These are phyloP conservation scores for Anthophora plumipes DNA, from an alignment of 2,888 invertebrate genomes.

Conservation along the genomic window DNA sequence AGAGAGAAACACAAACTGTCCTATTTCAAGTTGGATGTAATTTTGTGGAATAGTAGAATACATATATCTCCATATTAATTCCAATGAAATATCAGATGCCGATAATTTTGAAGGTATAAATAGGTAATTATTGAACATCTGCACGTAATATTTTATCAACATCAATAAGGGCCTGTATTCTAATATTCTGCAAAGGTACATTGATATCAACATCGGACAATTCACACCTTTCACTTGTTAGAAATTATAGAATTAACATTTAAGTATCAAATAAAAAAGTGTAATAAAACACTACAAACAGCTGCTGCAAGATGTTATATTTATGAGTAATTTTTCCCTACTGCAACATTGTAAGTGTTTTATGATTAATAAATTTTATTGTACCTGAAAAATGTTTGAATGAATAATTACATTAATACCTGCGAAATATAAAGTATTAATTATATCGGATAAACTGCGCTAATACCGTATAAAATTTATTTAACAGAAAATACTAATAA, in stretches of 20 bases:
- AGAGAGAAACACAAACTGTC: too few species aligned
- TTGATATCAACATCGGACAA: too few species aligned
- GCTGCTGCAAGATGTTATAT: slow-evolving; percentile 43
- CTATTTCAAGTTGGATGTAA: too few species aligned
- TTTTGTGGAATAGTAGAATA: too few species aligned
- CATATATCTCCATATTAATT: too few species aligned
- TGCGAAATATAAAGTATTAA: background rate
- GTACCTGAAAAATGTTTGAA: background rate
- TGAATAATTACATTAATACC: background rate
- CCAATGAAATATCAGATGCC: too few species aligned
- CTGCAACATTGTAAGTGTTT: slow-evolving; percentile 36
- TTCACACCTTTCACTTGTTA: slow-evolving; percentile 1
- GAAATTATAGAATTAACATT: slow-evolving; percentile 75
- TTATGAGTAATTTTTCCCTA: slow-evolving; percentile 43
- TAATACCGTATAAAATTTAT: background rate
- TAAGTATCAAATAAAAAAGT: slow-evolving; percentile 76
- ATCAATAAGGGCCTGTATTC: too few species aligned
- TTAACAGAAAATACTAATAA: background rate
- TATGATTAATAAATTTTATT: slow-evolving; percentile 37
- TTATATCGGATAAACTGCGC: background rate
- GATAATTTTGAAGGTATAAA: too few species aligned
- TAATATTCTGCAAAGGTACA: too few species aligned
- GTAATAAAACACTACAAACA: slow-evolving; percentile 76
- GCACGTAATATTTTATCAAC: too few species aligned
- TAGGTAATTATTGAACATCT: too few species aligned